Conservation (phyloP, 2,888 invertebrate species). For the Amiota minor region DNA sequence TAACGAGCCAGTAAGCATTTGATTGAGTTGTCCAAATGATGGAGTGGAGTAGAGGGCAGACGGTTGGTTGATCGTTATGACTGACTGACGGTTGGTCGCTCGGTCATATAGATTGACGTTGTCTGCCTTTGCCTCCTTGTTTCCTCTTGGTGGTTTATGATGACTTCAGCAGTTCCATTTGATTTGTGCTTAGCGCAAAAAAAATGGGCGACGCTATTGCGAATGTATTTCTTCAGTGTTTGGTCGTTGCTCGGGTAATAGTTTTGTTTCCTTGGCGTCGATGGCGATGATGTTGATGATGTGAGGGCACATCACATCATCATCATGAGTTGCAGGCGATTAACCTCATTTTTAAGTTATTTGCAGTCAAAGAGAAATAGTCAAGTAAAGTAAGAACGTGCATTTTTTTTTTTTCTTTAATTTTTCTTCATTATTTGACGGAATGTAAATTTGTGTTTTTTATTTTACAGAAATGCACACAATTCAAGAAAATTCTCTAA, state of each 20-base stretch:
- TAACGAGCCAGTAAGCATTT: neutral
- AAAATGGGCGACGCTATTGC: conserved; percentile 16
- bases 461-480: neutral
- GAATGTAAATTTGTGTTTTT: conserved; percentile 24
- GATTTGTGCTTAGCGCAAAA: conserved; percentile 13
- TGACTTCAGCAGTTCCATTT: neutral
- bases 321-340: conserved; percentile 26
- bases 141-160: neutral
- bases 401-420: neutral
- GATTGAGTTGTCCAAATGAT: neutral
- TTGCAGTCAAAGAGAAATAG: conserved; percentile 1
- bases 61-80: neutral
- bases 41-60: neutral
- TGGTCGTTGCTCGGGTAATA: neutral
- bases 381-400: neutral
- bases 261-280: conserved; percentile 9
- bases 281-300: neutral
- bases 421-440: neutral
- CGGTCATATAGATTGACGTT: neutral
- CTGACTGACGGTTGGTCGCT: neutral
- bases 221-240: neutral
- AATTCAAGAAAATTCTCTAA: no score
- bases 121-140: neutral
- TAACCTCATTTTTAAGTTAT: conserved; percentile 35
- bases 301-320: no score